Evolutionary conservation across 2,797 vertebrate genomes (phyloP), one percentile per base, ranked within the genome.

Genomic region (Myotis vivesi): DNA sequence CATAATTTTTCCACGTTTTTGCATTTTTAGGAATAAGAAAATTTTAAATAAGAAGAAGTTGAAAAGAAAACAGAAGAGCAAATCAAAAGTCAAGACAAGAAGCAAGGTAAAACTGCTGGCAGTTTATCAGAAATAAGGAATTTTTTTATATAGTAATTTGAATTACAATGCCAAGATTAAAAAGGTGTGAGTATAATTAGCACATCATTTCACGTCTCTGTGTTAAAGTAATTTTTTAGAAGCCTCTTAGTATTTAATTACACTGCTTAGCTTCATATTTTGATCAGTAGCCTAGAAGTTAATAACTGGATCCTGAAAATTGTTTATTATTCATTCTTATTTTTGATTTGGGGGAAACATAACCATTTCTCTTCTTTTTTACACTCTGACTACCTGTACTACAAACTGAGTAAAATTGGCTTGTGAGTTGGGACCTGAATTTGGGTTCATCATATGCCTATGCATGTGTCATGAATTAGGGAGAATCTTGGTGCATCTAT

Each of bases 31-130:
- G 98, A 99, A 99, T 97, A 99, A 99, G 98, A 99, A 99, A 98
- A 98, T 99, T 97, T 98, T 99, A 98, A 99, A 99, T 98, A 99
- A 99, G 98, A 99, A 99, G 98, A 99, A 99, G 96, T 98, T 99
- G 97, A 99, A 99, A 98, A 98, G 99, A 96, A 99, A 99, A 98
- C 99, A 99, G 98, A 99, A 99, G 98, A 99, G 99, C 97, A 99
- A 99, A 98, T 99, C 99, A 98, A 99, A 99, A 99, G 98, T 99
- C 92, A 99, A 99, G 99, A 98, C 99, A 96, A 99, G 99, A 98
- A 99, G 98, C 98, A 99, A 99, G 99, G 99, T 99, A 99, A 98
- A 96, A 41, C 77, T 53, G 41, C 5, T 91, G 41, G 17, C 3
- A 68, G 41, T 81, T 77, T 92, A 49, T 46, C 55, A 53, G n/a